Evolutionary conservation across 2,797 vertebrate genomes (phyloP).

Genomic region (Pogonophryne albipinna): DNA sequence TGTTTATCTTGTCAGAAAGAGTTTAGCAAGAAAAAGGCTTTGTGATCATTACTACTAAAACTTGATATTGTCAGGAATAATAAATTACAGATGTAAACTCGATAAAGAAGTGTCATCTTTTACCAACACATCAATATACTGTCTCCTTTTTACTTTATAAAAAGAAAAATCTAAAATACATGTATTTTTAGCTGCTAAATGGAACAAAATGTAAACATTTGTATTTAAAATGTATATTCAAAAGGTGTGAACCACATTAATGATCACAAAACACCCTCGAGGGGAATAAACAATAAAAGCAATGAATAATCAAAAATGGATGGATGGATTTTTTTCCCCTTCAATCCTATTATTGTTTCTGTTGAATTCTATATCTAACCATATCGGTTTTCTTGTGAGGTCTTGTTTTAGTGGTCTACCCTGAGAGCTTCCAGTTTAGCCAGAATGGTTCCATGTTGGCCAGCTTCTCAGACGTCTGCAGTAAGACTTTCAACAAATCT

Average conservation of each 20-base stretch:
- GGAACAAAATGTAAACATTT: too few species aligned
- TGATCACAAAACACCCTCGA: background rate
- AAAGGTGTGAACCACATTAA: background rate
- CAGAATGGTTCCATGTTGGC: slow-evolving; percentile 37
- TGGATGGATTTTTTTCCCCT: background rate
- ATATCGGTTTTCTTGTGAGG: slow-evolving; percentile 21
- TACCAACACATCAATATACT: background rate
- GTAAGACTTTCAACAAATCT: slow-evolving; percentile 21
- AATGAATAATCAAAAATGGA: background rate
- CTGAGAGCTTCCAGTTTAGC: slow-evolving; percentile 27
- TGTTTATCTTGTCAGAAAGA: background rate
- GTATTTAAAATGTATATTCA: too few species aligned
- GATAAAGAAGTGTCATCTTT: background rate
- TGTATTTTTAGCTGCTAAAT: too few species aligned
- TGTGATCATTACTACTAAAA: background rate
- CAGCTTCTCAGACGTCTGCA: slow-evolving; percentile 34
- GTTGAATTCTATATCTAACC: slow-evolving; percentile 6
- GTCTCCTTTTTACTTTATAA: background rate
- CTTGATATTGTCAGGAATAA: background rate
- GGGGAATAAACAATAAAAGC: background rate
- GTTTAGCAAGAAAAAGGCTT: background rate
- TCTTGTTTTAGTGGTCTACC: slow-evolving; percentile 22
- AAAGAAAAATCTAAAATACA: too few species aligned
- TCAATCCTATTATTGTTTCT: slow-evolving; percentile 14
- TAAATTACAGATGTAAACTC: background rate